These are phyloP conservation scores for Mastacembelus armatus DNA, from an alignment of 2,797 vertebrate genomes.

Conservation along the genomic window DNA sequence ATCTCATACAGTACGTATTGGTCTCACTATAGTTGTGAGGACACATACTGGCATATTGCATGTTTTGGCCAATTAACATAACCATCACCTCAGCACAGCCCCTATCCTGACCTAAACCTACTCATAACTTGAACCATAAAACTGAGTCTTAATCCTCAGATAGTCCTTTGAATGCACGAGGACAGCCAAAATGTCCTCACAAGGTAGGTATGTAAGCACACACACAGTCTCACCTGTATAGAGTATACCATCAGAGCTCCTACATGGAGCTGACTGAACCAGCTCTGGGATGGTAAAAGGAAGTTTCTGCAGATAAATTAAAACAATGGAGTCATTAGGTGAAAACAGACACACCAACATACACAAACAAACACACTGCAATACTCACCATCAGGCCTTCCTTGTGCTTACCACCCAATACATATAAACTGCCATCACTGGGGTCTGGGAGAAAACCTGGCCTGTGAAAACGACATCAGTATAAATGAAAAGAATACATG, in stretches of 20 bases:
- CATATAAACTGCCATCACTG: conserved; percentile 94
- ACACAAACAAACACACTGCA: not conserved
- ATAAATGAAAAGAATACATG: not conserved
- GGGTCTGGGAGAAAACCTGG: conserved; percentile 96
- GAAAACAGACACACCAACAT: conserved; percentile 6
- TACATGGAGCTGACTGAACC: conserved; percentile 97
- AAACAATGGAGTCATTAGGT: conserved; percentile 5
- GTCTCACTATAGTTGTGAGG: too few relatives aligned
- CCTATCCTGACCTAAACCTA: too few relatives aligned
- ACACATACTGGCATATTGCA: too few relatives aligned
- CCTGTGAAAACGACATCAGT: conserved; percentile 70
- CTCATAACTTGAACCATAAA: too few relatives aligned
- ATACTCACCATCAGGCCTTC: conserved; percentile 93
- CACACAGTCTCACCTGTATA: conserved; percentile 88
- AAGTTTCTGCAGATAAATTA: conserved; percentile 85
- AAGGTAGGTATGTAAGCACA: not conserved
- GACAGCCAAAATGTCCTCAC: too few relatives aligned
- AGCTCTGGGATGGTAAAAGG: conserved; percentile 97
- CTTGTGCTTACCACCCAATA: conserved; percentile 92
- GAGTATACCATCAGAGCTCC: conserved; percentile 94
- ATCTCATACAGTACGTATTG: too few relatives aligned
- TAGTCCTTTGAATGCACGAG: too few relatives aligned
- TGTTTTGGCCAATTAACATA: too few relatives aligned
- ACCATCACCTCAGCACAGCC: too few relatives aligned
- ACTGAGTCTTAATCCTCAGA: too few relatives aligned